These are phyloP conservation scores for Ciconia maguari DNA, from an alignment of 2,113 vertebrate species.

Conservation along the genomic window DNA sequence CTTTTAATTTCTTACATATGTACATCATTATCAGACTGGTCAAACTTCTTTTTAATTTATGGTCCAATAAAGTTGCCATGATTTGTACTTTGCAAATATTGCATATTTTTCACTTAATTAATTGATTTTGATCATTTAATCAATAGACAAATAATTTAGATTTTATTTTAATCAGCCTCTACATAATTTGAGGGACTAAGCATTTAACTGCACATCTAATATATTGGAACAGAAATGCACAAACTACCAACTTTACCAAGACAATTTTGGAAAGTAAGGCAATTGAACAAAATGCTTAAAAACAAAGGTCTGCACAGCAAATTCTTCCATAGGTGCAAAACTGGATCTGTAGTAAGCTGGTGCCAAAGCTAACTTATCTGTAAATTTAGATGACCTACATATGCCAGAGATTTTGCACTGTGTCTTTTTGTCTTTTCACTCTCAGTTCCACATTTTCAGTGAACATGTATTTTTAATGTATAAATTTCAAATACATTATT, in stretches of 20 bases:
- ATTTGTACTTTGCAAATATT: neutral
- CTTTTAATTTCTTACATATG: neutral
- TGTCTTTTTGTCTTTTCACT: constrained; percentile 43
- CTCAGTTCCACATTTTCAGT: constrained; percentile 5
- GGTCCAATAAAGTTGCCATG: neutral
- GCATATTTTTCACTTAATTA: neutral
- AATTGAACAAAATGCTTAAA: neutral
- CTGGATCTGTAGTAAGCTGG: neutral
- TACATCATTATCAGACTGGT: neutral
- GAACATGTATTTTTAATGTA: constrained; percentile 50
- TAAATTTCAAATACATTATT: constrained; percentile 52
- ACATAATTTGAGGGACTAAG: neutral
- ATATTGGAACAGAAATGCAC: neutral
- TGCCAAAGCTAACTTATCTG: constrained; percentile 16
- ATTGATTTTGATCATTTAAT: neutral
- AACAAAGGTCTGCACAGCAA: neutral
- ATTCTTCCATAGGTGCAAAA: neutral
- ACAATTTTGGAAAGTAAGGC: neutral
- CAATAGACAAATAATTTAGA: neutral
- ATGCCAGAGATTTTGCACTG: constrained; percentile 37
- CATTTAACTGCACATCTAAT: neutral
- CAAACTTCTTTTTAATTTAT: neutral
- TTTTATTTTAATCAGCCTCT: neutral
- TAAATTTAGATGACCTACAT: constrained; percentile 59
- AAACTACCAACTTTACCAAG: neutral